Evolutionary conservation across 2,797 vertebrate species (phyloP).

Genomic region (Caiman crocodilus): DNA sequence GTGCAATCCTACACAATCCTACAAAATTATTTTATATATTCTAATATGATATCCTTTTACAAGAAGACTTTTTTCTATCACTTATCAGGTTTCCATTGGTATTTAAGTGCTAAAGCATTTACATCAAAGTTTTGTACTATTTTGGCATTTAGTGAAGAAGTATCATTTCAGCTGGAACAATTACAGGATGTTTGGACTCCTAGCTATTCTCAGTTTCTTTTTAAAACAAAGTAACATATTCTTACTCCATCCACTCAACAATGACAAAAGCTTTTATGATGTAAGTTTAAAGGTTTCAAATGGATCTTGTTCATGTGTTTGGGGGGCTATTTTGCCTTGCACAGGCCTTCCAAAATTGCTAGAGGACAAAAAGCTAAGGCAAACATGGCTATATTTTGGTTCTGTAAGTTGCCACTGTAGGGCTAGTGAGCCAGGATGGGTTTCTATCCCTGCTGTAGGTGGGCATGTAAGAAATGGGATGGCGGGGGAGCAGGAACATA

Average conservation of each 20-base stretch:
- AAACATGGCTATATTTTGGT: background rate
- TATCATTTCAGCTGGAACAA: conserved; percentile 22
- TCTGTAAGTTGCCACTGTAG: background rate
- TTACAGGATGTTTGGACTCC: background rate
- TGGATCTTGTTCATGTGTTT: too few relatives aligned
- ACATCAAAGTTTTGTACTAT: background rate
- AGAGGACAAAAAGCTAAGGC: background rate
- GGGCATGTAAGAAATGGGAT: too few relatives aligned
- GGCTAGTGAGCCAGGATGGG: too few relatives aligned
- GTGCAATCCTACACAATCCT: background rate
- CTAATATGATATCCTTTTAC: background rate
- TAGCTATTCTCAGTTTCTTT: conserved; percentile 4
- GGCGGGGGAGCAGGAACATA: too few relatives aligned
- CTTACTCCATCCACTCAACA: background rate
- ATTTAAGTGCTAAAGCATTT: conserved; percentile 1
- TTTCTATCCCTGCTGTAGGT: too few relatives aligned
- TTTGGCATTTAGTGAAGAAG: background rate
- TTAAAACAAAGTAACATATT: conserved; percentile 28
- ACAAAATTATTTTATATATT: background rate
- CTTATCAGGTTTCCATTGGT: conserved; percentile 12
- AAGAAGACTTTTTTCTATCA: background rate
- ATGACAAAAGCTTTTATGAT: background rate
- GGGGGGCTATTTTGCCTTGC: background rate
- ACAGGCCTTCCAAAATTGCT: background rate
- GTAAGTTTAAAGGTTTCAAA: conserved; percentile 1